Conservation (phyloP, 2,888 invertebrate species). For the Pomacea canaliculata region DNA sequence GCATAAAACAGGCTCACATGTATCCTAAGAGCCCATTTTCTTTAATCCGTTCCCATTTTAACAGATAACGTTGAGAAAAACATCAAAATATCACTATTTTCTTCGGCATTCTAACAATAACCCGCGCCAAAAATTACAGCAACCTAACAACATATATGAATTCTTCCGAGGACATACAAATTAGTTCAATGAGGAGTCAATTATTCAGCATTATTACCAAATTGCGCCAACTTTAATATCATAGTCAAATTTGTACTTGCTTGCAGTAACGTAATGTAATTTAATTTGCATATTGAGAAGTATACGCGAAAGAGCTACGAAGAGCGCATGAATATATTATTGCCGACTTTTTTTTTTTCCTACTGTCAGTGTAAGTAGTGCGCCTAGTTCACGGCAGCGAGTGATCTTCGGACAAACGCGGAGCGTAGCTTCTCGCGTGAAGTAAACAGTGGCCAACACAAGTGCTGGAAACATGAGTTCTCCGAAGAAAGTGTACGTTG, state of each 20-base stretch:
- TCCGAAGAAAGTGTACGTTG: conserved; percentile 79
- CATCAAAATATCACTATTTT: conserved; percentile 15
- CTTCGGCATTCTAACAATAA: conserved; percentile 38
- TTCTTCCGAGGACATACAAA: conserved; percentile 24
- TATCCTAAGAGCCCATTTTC: conserved; percentile 22
- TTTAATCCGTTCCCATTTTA: conserved; percentile 20
- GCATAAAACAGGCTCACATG: conserved; percentile 5
- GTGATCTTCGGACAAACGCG: conserved; percentile 22
- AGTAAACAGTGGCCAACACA: conserved; percentile 7
- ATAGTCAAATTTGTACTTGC: no score
- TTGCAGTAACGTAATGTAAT: no score
- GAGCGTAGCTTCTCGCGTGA: not conserved
- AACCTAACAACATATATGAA: conserved; percentile 46
- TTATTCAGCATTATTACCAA: not conserved
- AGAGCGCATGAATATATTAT: conserved; percentile 19
- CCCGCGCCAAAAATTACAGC: conserved; percentile 62
- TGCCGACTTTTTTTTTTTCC: conserved; percentile 20
- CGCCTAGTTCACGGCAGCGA: conserved; percentile 10
- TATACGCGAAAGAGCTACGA: no score
- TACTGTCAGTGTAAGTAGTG: conserved; percentile 25
- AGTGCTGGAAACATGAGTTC: conserved; percentile 9
- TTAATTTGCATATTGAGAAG: no score
- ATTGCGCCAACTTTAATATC: no score
- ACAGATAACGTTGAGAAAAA: not conserved
- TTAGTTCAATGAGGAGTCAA: conserved; percentile 18